Evolutionary conservation across 2,888 invertebrate genomes (phyloP), one percentile per base, ranked within the genome.

Genomic region (Muscina levida): DNA sequence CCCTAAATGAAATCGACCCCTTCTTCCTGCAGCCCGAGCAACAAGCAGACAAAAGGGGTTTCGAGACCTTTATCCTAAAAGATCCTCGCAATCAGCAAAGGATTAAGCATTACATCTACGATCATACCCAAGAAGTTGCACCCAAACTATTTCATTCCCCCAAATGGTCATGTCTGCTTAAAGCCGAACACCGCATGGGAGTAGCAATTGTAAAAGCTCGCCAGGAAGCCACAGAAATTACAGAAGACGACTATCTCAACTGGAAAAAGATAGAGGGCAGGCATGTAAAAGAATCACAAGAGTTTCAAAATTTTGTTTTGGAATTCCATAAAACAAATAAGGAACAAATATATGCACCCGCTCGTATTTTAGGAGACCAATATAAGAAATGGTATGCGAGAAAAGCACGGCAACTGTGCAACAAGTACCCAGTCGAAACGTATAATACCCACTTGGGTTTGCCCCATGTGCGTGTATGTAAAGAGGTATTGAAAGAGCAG

Each of bases 71-170:
- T 0, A 15, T 72, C 0, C 13, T 85, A 0, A 56, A 53, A 15
- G 89, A 89, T 85, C 90, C 90, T 0, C 86, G 90, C 0, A 89
- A 81, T 0, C 66, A 84, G 4, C 68, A 85, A 2, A 31, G 77
- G n/a, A 70, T 86, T 0, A 22, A 0, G 0, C 62, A 66, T 1
- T 6, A 77, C 0, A 5, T 79, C 0, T 85, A 83, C 57, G 87
- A 89, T 68, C 72, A 86, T 46, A 83, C 85, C 17, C 39, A 22
- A 48, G 26, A 53, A 1, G 22, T n/a, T 0, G 44, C 72, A 0
- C 74, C 79, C 1, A 82, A 84, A 31, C 26, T 59, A 4, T 88
- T 89, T 67, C 80, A 83, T 2, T 85, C 84, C 31, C 22, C 74
- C 0, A 66, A 74, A 22, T 42, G 71, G 0, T 89, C 89, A 0